phyloP scores from a whole-genome alignment of 2,113 vertebrate species.

The Rhinolophus sinicus region DNA sequence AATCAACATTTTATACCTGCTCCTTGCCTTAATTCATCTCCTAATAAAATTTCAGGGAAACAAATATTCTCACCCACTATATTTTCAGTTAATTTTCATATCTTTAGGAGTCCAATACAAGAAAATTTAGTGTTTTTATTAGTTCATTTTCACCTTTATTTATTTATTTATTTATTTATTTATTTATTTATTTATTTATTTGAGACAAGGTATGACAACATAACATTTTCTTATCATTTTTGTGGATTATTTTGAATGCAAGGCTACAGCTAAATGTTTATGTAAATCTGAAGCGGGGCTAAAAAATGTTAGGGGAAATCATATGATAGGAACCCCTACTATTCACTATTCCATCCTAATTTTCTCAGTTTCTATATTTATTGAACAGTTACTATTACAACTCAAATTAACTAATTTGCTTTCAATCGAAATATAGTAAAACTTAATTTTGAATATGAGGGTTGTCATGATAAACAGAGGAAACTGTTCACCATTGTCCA shows the following conservation, averaged over 20 bases:
- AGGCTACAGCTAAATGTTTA: background rate
- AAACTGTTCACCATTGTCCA: background rate
- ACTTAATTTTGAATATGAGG: background rate
- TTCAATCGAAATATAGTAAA: background rate
- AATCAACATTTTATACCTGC: background rate
- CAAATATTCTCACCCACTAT: background rate
- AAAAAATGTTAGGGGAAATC: background rate
- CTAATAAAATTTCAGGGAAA: background rate
- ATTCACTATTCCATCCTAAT: background rate
- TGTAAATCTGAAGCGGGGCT: background rate
- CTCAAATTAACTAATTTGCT: background rate
- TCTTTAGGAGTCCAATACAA: background rate
- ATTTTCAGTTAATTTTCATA: slow-evolving; percentile 35
- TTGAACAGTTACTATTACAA: background rate
- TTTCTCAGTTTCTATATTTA: background rate
- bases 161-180: background rate
- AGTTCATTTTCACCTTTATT: background rate
- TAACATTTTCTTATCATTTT: background rate
- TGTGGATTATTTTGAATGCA: background rate
- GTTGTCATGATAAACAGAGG: background rate
- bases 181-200: background rate
- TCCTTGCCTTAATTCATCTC: background rate
- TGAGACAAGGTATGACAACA: background rate
- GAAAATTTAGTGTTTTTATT: slow-evolving; percentile 21
- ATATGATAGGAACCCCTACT: background rate